These are phyloP conservation scores for Paelopatides confundens DNA, from an alignment of 53 echinoderm and acorn worm genomes.

Conservation along the genomic window DNA sequence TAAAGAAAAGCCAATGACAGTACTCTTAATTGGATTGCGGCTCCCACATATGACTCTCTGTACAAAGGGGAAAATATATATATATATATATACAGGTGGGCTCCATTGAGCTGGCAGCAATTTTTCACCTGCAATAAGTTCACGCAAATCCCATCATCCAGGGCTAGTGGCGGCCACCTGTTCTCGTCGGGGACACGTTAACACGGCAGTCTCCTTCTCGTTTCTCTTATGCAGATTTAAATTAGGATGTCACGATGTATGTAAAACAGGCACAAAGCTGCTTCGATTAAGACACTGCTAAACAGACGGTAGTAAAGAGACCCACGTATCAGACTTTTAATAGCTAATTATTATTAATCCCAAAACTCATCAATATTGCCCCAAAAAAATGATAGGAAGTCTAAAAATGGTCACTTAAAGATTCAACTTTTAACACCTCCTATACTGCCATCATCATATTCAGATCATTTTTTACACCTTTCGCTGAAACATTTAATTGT, in stretches of 20 bases:
- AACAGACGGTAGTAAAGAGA: not conserved
- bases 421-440: too few species aligned
- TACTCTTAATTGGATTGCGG: slow-evolving; percentile 42
- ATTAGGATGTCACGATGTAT: not conserved
- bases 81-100: slow-evolving; percentile 38
- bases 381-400: too few species aligned
- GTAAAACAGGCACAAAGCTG: not conserved
- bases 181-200: too few species aligned
- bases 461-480: too few species aligned
- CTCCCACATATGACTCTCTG: slow-evolving; percentile 43
- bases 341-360: too few species aligned
- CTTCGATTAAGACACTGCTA: not conserved
- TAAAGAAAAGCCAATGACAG: slow-evolving; percentile 31
- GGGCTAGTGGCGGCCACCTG: not conserved
- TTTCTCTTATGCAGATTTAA: not conserved
- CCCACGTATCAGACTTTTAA: not conserved
- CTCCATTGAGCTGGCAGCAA: slow-evolving; percentile 3
- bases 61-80: not conserved
- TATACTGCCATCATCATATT: too few species aligned
- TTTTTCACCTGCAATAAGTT: not conserved
- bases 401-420: too few species aligned
- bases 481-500: too few species aligned
- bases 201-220: not conserved
- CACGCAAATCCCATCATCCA: not conserved
- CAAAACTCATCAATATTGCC: too few species aligned